Conservation (phyloP, 2,888 invertebrate genomes). For the Apamea monoglypha region DNA sequence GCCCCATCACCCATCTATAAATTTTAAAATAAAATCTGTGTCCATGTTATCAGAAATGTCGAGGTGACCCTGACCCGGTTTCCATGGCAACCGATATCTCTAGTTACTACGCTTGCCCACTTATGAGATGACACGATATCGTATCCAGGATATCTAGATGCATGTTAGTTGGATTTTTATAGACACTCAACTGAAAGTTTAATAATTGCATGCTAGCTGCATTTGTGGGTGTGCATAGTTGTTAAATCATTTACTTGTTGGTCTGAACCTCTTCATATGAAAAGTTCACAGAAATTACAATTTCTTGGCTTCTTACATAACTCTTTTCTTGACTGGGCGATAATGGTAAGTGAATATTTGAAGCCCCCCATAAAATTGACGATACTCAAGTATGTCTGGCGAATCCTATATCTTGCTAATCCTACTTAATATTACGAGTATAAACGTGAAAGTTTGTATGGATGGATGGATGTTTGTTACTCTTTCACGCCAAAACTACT, state of each 20-base stretch:
- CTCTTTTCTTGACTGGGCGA: background rate
- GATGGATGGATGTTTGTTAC: too few species aligned
- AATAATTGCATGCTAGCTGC: background rate
- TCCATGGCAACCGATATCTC: constrained; percentile 65
- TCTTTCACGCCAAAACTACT: too few species aligned
- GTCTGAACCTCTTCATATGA: background rate
- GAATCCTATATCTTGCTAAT: background rate
- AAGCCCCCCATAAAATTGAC: background rate
- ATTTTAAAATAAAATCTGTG: constrained; percentile 46
- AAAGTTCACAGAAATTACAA: background rate
- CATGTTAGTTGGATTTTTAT: background rate
- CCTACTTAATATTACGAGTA: too few species aligned
- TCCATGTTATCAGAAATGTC: constrained; percentile 60
- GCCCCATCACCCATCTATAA: constrained; percentile 18
- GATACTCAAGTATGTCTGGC: background rate
- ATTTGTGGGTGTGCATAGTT: background rate
- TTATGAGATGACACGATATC: constrained; percentile 27
- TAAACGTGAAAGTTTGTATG: too few species aligned
- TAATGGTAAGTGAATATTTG: background rate
- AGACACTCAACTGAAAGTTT: background rate
- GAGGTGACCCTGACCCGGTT: constrained; percentile 69
- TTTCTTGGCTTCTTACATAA: background rate
- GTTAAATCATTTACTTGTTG: background rate
- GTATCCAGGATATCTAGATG: constrained; percentile 1
- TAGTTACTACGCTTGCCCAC: constrained; percentile 31